Base-by-base conservation (phyloP, 2,888 invertebrate species). In the Laothoe populi region DNA sequence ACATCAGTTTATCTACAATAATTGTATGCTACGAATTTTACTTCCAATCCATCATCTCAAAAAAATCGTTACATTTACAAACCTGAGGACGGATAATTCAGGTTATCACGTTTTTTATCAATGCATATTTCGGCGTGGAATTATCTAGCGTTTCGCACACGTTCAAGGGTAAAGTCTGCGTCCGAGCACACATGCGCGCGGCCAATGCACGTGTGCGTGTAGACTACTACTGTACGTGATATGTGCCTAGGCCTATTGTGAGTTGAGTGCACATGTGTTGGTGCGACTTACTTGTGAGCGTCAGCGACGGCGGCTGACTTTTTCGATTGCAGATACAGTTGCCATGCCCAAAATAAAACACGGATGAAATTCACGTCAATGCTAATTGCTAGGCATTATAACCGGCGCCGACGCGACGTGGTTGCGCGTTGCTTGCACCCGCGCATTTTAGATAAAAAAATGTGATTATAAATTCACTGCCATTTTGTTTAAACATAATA, bases 101-200 rank as follows among this genome's bases (percentile, higher is more conserved):
- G 82, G 84, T 88, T 89, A 88, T 87, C 85, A 82, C 74, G 79
- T 85, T 86, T 68, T 89, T 91, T 90, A 90, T 91, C 88, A 88
- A 90, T 87, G 86, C 90, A 90, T 85, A 88, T 88, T 88, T 89
- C 79, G 78, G 82, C 73, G 80, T 66, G 74, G 79, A 82, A 85
- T 86, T 86, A 87, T 88, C 87, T 88, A 88, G 83, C 83, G 83
- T 81, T 85, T 86, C 88, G 86, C 83, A 86, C 83, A 83, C 85
- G 86, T 82, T 89, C 91, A 92, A 91, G 92, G 92, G 90, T 88
- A 91, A 88, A 87, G 84, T 87, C 87, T 87, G 83, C 81, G 86
- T 79, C 82, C 84, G 84, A 80, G 73, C 87, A 79, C 84, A 86
- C 83, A 83, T 83, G 75, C 73, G 72, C 74, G 76, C 79, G 73